A percentile compares a stretch with the other conserved stretches of the same genome.
phyloP scores from a whole-genome alignment of 2,888 invertebrate species.

The Eugnorisma glareosa region DNA sequence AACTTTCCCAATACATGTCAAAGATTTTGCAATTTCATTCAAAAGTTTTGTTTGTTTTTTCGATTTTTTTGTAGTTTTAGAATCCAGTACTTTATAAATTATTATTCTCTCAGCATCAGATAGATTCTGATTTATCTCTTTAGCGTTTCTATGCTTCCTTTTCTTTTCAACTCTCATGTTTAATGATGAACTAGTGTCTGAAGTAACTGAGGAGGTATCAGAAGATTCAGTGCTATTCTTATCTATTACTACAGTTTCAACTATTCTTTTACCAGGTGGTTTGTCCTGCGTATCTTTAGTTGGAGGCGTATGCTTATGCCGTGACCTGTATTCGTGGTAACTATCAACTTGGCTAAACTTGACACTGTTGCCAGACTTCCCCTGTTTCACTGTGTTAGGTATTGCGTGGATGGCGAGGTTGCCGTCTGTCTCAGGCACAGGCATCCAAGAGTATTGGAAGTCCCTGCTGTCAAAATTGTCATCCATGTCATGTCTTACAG shows the following conservation, averaged over 20 bases:
- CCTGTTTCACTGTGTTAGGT: constrained; percentile 76
- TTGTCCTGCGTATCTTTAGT: constrained; percentile 79
- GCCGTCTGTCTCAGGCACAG: constrained; percentile 85
- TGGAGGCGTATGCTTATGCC: constrained; percentile 87
- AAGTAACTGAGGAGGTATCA: constrained; percentile 70
- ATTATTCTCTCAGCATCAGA: constrained; percentile 85
- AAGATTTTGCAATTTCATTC: constrained; percentile 74
- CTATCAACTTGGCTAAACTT: constrained; percentile 85
- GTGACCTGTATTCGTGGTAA: constrained; percentile 87
- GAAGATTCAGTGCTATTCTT: constrained; percentile 70
- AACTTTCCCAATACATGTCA: constrained; percentile 67
- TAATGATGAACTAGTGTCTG: constrained; percentile 79
- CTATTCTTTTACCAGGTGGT: constrained; percentile 66
- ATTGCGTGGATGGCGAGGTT: constrained; percentile 84
- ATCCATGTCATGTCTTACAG: constrained; percentile 61
- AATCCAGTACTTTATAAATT: constrained; percentile 84
- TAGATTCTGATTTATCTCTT: constrained; percentile 66
- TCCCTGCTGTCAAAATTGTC: constrained; percentile 73
- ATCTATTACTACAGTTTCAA: constrained; percentile 75
- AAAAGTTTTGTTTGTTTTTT: constrained; percentile 71
- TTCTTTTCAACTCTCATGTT: constrained; percentile 68
- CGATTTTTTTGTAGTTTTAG: constrained; percentile 73
- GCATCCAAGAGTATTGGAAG: constrained; percentile 88
- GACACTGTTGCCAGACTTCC: constrained; percentile 79
- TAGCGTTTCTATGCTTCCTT: constrained; percentile 55